Conservation (phyloP, 2,113 vertebrate genomes). For the Clarias gariepinus region DNA sequence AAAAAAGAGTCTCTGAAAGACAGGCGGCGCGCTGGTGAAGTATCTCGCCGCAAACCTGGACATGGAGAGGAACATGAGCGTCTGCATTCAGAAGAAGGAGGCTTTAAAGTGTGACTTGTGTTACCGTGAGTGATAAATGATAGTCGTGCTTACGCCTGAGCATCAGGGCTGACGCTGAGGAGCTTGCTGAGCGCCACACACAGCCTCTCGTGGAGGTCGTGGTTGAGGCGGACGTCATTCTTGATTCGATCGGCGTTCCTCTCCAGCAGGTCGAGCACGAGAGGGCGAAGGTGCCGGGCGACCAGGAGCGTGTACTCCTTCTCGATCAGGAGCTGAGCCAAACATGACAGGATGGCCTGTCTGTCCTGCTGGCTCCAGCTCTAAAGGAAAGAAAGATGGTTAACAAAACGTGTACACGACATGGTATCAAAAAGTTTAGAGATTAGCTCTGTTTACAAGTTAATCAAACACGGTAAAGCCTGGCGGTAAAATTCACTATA, state of each 20-base stretch:
- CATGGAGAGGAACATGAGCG: background rate
- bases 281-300: slow-evolving; percentile 82
- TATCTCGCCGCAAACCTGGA: slow-evolving; percentile 89
- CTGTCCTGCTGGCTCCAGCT: slow-evolving; percentile 90
- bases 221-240: slow-evolving; percentile 80
- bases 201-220: slow-evolving; percentile 91
- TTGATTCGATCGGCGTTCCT: slow-evolving; percentile 85
- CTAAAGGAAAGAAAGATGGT: slow-evolving; percentile 63
- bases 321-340: slow-evolving; percentile 86
- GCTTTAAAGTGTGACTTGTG: background rate
- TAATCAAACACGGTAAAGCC: too few relatives aligned
- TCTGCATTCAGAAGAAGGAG: background rate
- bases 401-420: background rate
- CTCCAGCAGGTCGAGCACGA: slow-evolving; percentile 91
- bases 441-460: too few relatives aligned
- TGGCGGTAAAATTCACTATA: too few relatives aligned
- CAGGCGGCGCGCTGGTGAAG: slow-evolving; percentile 85
- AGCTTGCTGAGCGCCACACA: slow-evolving; percentile 95
- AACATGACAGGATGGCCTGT: slow-evolving; percentile 79
- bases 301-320: slow-evolving; percentile 88
- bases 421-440: too few relatives aligned
- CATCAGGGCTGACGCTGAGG: slow-evolving; percentile 82
- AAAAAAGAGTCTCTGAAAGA: slow-evolving; percentile 94
- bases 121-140: background rate
- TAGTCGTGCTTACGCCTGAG: slow-evolving; percentile 82